Base-by-base conservation (phyloP, 2,888 invertebrate genomes). In the Trypoxylon attenuatum region DNA sequence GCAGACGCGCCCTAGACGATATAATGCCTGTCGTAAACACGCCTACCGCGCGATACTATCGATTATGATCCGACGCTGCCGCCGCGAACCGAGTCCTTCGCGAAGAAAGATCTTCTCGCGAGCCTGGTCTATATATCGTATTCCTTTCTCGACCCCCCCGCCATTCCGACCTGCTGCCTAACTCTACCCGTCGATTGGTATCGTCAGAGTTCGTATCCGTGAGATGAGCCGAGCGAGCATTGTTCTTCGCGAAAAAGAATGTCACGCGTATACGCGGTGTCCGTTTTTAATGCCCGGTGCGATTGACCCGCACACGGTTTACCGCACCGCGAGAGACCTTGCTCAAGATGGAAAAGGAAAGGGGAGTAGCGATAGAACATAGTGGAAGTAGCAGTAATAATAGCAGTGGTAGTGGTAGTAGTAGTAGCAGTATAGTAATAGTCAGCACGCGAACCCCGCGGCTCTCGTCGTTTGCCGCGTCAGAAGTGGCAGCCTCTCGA, bases 291-390 rank as follows among this genome's bases (percentile, higher is more conserved):
- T 71, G 69, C 71, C 66, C 69, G 62, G 52, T 57, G 52, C 54
- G 45, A 56, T 47, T 46, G 51, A 51, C 39, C 51, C 59, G 50
- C 46, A 33, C 10, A 13, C 13, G n/a, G 33, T 50, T 59, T 62
- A 55, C 59, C 70, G 68, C 62, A 52, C 67, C 73, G 67, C 70
- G 62, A 61, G 41, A 73, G 59, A 71, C 73, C 76, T 64, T 56
- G 57, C 38, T 23, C 61, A 50, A 59, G 43, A 59, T 43, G 29
- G 55, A 50, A 22, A 10, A 58, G 41, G 56, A 25, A 51, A 15
- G 39, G 13, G 43, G 22, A 49, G 33, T 23, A 41, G 19, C 38
- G 45, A 10, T 16, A 18, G n/a, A n/a, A n/a, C n/a, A 15, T 19
- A 45, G 6, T 15, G 25, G 52, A 10, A 25, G 27, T 27, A 23